Percentiles rank a stretch among this genome's conserved stretches.
These are phyloP conservation scores for Diachrysia chrysitis DNA, from an alignment of 2,888 invertebrate genomes.

Conservation along the genomic window DNA sequence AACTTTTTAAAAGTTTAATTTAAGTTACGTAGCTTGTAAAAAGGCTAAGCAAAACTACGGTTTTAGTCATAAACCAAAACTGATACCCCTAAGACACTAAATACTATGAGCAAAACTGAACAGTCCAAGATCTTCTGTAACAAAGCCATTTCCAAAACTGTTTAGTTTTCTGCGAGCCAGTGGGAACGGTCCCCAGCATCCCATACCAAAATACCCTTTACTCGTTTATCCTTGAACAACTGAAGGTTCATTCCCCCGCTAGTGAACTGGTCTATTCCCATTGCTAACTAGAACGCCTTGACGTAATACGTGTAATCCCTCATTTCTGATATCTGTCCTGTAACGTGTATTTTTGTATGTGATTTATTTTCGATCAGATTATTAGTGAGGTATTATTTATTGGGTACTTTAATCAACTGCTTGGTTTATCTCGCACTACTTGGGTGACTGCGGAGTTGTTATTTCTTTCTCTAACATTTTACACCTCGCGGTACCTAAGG, in stretches of 20 bases:
- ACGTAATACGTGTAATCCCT: conserved; percentile 29
- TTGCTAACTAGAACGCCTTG: conserved; percentile 37
- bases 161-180: neutral
- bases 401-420: neutral
- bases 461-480: neutral
- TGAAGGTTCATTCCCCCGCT: conserved; percentile 61
- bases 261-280: conserved; percentile 9
- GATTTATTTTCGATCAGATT: conserved; percentile 1
- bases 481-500: neutral
- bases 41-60: no score
- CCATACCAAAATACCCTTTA: conserved; percentile 41
- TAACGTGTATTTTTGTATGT: neutral
- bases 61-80: no score
- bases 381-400: neutral
- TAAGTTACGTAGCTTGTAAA: no score
- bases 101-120: no score
- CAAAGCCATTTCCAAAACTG: neutral
- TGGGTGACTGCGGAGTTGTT: neutral
- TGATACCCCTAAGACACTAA: no score
- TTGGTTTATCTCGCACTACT: neutral
- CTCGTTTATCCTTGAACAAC: conserved; percentile 61
- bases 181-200: conserved; percentile 22
- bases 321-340: conserved; percentile 10
- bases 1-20: no score
- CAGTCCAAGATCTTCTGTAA: no score